phyloP scores from a whole-genome alignment of 2,888 invertebrate species.

The Drosophila suboccidentalis region DNA sequence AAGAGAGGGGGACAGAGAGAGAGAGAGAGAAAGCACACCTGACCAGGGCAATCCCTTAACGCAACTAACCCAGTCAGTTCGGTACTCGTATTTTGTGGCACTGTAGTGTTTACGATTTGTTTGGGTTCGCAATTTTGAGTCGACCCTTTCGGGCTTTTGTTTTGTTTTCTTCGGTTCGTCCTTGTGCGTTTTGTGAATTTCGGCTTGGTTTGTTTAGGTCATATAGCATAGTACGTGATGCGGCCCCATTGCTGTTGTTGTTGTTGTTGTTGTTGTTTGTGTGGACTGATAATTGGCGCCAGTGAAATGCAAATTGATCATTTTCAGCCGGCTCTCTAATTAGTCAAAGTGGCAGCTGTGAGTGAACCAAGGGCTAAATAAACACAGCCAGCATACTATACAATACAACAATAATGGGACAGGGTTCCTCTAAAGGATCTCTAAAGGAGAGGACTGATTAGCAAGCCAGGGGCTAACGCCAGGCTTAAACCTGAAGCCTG shows the following conservation, averaged over 20 bases:
- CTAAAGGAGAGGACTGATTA: constrained; percentile 40
- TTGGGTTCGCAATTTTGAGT: constrained; percentile 62
- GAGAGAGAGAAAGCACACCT: constrained; percentile 5
- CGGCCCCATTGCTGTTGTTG: constrained; percentile 34
- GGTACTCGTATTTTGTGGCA: not conserved
- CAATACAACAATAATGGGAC: constrained; percentile 32
- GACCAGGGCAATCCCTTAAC: constrained; percentile 23
- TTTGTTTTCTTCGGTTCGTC: constrained; percentile 29
- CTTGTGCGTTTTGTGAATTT: constrained; percentile 22
- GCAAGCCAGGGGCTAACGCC: constrained; percentile 45
- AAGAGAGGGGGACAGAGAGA: not conserved
- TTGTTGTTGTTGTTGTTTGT: constrained; percentile 41
- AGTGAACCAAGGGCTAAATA: constrained; percentile 65
- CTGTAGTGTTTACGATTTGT: constrained; percentile 70
- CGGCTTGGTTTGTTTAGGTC: constrained; percentile 57
- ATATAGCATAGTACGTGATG: constrained; percentile 55
- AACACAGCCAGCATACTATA: constrained; percentile 49
- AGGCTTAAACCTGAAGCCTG: constrained; percentile 17
- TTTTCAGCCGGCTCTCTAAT: constrained; percentile 76
- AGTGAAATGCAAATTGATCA: constrained; percentile 80
- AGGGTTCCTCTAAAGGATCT: constrained; percentile 43
- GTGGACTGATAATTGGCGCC: constrained; percentile 66
- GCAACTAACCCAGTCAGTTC: constrained; percentile 4
- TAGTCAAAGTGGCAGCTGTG: constrained; percentile 76
- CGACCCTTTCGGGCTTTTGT: constrained; percentile 45